Percentiles rank a stretch among this genome's conserved stretches.
Evolutionary conservation across 2,113 vertebrate species (phyloP).

Genomic region (Psettodes erumei): DNA sequence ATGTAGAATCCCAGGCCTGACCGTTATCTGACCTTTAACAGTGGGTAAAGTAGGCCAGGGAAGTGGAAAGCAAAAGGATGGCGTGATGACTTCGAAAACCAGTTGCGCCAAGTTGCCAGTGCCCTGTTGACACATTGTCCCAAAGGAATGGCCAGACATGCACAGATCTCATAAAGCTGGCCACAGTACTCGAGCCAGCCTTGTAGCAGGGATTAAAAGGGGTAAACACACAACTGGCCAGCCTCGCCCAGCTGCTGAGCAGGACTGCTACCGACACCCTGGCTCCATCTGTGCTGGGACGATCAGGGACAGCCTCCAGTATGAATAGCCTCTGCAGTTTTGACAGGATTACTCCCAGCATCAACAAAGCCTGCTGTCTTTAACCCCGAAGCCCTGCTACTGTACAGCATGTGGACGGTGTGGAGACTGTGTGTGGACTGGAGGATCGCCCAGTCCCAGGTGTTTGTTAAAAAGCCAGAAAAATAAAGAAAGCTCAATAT

Average conservation of each 20-base stretch:
- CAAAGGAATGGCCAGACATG: constrained; percentile 18
- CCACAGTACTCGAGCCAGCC: constrained; percentile 21
- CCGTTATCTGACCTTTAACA: constrained; percentile 50
- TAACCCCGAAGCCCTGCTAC: constrained; percentile 32
- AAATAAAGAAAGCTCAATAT: not conserved
- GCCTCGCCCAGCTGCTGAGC: constrained; percentile 19
- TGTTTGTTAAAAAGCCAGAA: not conserved
- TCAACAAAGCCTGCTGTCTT: constrained; percentile 49
- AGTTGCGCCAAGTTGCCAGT: not conserved
- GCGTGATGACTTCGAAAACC: constrained; percentile 5
- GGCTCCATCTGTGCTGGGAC: constrained; percentile 30
- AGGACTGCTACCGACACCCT: constrained; percentile 28
- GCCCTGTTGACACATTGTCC: constrained; percentile 27
- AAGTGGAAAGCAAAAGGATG: constrained; percentile 14
- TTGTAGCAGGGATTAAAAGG: constrained; percentile 51
- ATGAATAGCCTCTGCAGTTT: constrained; percentile 29
- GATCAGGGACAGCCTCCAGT: constrained; percentile 30
- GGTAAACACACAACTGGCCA: constrained; percentile 36
- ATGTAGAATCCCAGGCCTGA: constrained; percentile 25
- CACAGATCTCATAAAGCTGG: constrained; percentile 48
- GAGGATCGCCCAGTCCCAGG: not conserved
- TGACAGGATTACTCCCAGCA: constrained; percentile 55
- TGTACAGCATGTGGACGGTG: not conserved
- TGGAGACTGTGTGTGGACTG: constrained; percentile 18
- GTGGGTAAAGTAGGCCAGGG: constrained; percentile 17